Percentiles rank a stretch among this genome's conserved stretches.
phyloP scores from a whole-genome alignment of 2,113 vertebrate genomes.

The Prinia subflava region DNA sequence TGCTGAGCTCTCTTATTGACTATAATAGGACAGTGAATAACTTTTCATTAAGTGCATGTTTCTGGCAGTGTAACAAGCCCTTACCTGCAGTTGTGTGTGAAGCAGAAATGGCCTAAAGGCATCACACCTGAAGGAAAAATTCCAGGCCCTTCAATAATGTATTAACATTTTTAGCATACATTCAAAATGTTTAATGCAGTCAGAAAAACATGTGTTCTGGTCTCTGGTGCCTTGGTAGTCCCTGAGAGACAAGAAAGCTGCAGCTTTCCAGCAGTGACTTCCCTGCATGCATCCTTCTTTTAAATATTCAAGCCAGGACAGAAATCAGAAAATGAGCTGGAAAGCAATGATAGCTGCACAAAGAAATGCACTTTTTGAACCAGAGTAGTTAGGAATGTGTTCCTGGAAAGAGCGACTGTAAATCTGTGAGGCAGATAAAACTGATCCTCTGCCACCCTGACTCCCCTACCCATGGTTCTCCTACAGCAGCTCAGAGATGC shows the following conservation, averaged over 20 bases:
- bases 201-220: not conserved
- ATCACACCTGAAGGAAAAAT: slow-evolving; percentile 66
- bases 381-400: not conserved
- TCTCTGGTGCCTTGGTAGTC: not conserved
- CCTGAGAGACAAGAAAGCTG: not conserved
- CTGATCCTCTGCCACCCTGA: not conserved
- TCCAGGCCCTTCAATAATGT: slow-evolving; percentile 50
- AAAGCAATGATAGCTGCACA: not conserved
- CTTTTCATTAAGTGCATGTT: slow-evolving; percentile 58
- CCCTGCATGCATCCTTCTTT: not conserved
- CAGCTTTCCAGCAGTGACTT: not conserved
- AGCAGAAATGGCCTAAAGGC: slow-evolving; percentile 58
- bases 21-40: slow-evolving; percentile 35
- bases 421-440: not conserved
- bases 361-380: not conserved
- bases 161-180: slow-evolving; percentile 60
- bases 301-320: not conserved
- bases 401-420: not conserved
- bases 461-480: not conserved
- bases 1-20: slow-evolving; percentile 29
- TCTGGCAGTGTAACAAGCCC: slow-evolving; percentile 51
- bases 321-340: not conserved
- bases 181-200: not conserved
- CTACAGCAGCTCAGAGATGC: not conserved
- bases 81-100: slow-evolving; percentile 54